Evolutionary conservation across 2,888 invertebrate genomes (phyloP), one percentile per base, ranked within the genome.

Genomic region (Fissipunctia ypsillon): DNA sequence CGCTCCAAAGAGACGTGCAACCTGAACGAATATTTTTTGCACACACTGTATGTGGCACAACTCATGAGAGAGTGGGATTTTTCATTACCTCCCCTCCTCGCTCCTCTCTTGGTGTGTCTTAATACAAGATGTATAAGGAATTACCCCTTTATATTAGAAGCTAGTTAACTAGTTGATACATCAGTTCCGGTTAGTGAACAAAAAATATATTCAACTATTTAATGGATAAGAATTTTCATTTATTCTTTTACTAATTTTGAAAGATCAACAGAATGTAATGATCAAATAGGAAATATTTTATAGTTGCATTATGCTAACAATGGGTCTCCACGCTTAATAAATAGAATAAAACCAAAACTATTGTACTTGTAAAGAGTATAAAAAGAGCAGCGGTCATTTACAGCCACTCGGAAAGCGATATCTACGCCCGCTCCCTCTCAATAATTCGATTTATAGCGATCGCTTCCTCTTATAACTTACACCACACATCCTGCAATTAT

Each of bases 21-120:
- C 65, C 45, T 73, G 66, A 78, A 76, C 56, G 71, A 69, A 69
- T 75, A 76, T 19, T 69, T 83, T 77, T 79, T 85, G 68, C 69
- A 65, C 48, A 59, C 35, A 54, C 19, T 43, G 16, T 38, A 9
- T 10, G 25, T 35, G 54, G 50, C 9, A 16, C 50, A 61, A 59
- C 59, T 43, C 6, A 50, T 35, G 10, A 63, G 61, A 60, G 31
- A 48, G 0, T 1, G 54, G 64, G 57, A 48, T 56, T 56, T 19
- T 54, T 28, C 2, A 52, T 25, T 14, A n/a, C n/a, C n/a, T n/a
- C n/a, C n/a, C n/a, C n/a, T n/a, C n/a, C n/a, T n/a, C n/a, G n/a
- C n/a, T n/a, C n/a, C n/a, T n/a, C n/a, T n/a, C n/a, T n/a, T n/a
- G n/a, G n/a, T n/a, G 4, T n/a, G 10, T n/a, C 48, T n/a, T 48